Conservation (phyloP, 2,888 invertebrate species). For the Eupithecia centaureata region DNA sequence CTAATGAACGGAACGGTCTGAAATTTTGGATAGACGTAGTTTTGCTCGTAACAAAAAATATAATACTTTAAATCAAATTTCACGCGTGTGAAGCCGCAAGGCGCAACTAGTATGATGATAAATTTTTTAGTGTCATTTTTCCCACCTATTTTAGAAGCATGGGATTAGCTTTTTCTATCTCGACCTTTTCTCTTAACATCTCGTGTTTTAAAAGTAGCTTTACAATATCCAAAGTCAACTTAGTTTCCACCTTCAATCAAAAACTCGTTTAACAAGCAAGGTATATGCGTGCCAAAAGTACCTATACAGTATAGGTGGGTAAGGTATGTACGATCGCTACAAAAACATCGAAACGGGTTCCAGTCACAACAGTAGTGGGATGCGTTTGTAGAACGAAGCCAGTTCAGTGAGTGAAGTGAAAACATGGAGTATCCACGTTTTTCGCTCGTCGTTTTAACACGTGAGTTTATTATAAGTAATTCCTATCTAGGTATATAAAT, state of each 20-base stretch:
- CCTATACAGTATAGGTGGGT: background rate
- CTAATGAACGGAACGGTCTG: no score
- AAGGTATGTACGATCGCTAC: background rate
- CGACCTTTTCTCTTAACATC: background rate
- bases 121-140: background rate
- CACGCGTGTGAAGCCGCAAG: no score
- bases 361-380: conserved; percentile 8
- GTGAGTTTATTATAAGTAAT: conserved; percentile 57
- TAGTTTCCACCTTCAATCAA: background rate
- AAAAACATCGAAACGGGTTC: conserved; percentile 27
- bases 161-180: no score
- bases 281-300: background rate
- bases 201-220: background rate
- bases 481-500: no score
- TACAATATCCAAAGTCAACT: background rate
- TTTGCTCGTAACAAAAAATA: no score
- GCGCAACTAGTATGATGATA: no score
- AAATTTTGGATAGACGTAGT: no score
- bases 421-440: conserved; percentile 66
- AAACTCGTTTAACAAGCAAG: background rate
- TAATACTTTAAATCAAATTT: no score
- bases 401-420: conserved; percentile 29
- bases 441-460: conserved; percentile 72
- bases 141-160: background rate
- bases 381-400: conserved; percentile 6